These are phyloP conservation scores for Psix sp. DNA, from an alignment of 1,140 invertebrate genomes.

Conservation along the genomic window DNA sequence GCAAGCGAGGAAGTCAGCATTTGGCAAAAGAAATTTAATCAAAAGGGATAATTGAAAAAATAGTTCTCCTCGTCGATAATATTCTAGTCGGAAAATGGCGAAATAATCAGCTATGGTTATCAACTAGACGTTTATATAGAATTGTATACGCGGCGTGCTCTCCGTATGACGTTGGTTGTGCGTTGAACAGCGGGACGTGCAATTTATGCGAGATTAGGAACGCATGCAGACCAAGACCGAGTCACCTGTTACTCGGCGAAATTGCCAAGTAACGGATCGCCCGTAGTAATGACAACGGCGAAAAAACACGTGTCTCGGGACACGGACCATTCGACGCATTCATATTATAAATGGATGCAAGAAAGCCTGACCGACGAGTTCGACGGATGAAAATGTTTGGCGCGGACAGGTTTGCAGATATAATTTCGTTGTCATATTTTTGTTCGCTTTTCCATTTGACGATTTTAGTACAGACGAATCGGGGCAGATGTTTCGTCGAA, in stretches of 20 bases:
- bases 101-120: too few species aligned
- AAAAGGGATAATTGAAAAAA: too few species aligned
- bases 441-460: too few species aligned
- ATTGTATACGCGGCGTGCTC: neutral
- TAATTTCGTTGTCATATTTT: too few species aligned
- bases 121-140: too few species aligned
- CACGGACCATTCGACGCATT: constrained; percentile 36
- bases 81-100: too few species aligned
- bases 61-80: too few species aligned
- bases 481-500: too few species aligned
- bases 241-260: constrained; percentile 58
- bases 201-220: constrained; percentile 60
- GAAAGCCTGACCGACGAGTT: constrained; percentile 2
- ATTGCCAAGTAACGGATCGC: constrained; percentile 56
- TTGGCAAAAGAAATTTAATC: too few species aligned
- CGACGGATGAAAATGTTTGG: neutral
- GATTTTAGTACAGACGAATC: too few species aligned
- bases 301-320: constrained; percentile 42
- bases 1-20: too few species aligned
- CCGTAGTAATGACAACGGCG: constrained; percentile 39
- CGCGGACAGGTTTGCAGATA: neutral
- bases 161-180: constrained; percentile 26
- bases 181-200: constrained; percentile 47
- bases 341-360: constrained; percentile 36
- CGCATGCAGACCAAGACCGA: constrained; percentile 36